Percentiles rank a stretch among this genome's conserved stretches.
phyloP scores from a whole-genome alignment of 2,113 vertebrate genomes.

The Nothocercus julius region DNA sequence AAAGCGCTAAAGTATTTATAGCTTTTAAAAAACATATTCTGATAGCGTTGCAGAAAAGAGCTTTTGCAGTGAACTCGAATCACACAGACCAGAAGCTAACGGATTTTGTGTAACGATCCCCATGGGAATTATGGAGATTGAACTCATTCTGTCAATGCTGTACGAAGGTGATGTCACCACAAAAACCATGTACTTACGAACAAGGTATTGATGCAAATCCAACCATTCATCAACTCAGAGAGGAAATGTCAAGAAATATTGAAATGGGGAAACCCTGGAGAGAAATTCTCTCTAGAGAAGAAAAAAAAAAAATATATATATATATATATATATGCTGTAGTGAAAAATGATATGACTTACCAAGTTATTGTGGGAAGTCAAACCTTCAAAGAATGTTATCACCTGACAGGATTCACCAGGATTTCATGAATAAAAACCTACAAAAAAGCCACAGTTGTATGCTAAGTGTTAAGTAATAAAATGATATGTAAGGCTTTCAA shows the following conservation, averaged over 20 bases:
- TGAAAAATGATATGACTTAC: not conserved
- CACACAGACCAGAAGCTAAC: not conserved
- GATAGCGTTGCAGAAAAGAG: not conserved
- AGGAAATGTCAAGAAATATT: not conserved
- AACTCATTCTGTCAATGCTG: not conserved
- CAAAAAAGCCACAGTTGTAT: not conserved
- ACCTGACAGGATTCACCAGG: constrained; percentile 1
- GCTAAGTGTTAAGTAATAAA: not conserved
- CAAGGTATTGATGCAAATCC: not conserved
- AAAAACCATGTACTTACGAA: not conserved
- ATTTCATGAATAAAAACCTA: not conserved
- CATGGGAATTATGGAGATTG: not conserved
- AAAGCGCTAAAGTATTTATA: not conserved
- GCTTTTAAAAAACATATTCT: not conserved
- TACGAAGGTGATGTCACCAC: not conserved
- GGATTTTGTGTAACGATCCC: not conserved
- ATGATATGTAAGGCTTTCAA: accelerated
- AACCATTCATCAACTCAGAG: not conserved
- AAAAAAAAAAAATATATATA: not conserved
- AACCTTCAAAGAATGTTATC: not conserved
- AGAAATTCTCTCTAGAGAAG: not conserved
- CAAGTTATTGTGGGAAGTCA: not conserved
- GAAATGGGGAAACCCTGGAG: not conserved
- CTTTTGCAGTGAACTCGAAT: not conserved
- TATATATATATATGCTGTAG: not conserved